A percentile compares a stretch with the other conserved stretches of the same genome.
Conservation (phyloP, 2,113 vertebrate genomes). For the Gymnorhina tibicen region DNA sequence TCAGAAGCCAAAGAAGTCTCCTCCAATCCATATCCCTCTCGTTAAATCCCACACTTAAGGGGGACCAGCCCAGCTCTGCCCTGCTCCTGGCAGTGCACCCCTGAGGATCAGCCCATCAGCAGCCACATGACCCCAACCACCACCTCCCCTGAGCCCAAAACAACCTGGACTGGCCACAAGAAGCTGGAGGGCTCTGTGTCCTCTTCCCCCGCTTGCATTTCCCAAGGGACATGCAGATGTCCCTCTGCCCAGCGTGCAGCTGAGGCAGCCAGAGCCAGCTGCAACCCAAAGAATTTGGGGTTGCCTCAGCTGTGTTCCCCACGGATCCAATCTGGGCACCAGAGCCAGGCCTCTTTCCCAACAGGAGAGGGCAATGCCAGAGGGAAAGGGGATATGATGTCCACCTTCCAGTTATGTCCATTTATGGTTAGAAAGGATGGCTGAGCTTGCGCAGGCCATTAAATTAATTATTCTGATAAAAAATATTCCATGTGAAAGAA, state of each 20-base stretch:
- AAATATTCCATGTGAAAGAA: background rate
- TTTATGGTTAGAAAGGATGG: background rate
- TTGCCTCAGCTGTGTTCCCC: background rate
- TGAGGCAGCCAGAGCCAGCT: background rate
- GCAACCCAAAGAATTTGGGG: background rate
- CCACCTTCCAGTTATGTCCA: background rate
- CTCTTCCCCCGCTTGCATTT: background rate
- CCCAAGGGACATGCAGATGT: background rate
- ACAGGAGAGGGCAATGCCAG: background rate
- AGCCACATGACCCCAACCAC: background rate
- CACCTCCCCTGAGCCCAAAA: background rate
- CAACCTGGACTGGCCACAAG: fast-evolving
- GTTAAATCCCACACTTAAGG: background rate
- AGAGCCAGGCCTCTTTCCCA: background rate
- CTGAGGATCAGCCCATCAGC: background rate
- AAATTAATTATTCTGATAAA: background rate
- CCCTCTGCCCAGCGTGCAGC: background rate
- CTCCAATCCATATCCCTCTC: background rate
- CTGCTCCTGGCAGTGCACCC: background rate
- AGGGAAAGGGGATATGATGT: fast-evolving
- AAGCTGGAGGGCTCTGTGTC: background rate
- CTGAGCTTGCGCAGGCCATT: background rate
- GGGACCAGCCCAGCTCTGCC: background rate
- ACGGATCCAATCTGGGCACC: background rate
- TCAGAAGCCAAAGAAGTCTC: background rate